Percentiles rank a stretch among this genome's conserved stretches.
phyloP scores from a whole-genome alignment of 2,113 vertebrate genomes.

The Podocnemis expansa region DNA sequence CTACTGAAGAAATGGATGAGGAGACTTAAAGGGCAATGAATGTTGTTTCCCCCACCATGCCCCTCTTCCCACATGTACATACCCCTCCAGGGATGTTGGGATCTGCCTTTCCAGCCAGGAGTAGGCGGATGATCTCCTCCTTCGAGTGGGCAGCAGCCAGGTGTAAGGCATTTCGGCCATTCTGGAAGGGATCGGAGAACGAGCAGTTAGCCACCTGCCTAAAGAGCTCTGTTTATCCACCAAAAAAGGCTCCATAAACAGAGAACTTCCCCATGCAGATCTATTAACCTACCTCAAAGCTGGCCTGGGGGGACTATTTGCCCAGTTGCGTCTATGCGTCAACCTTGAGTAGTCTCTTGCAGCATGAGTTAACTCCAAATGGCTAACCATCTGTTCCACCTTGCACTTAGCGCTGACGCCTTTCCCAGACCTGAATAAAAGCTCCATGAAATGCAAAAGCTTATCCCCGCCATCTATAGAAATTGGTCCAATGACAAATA shows the following conservation, averaged over 20 bases:
- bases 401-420: neutral
- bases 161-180: slow-evolving; percentile 55
- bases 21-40: neutral
- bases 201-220: neutral
- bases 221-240: neutral
- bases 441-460: no score
- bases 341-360: neutral
- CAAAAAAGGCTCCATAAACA: neutral
- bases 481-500: no score
- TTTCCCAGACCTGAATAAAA: no score
- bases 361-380: neutral
- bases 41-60: no score
- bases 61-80: neutral
- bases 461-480: no score
- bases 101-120: slow-evolving; percentile 55
- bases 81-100: slow-evolving; percentile 65
- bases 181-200: slow-evolving; percentile 6
- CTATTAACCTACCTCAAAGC: neutral
- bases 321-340: neutral
- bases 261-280: neutral
- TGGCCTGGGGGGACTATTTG: neutral
- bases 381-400: neutral
- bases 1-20: neutral
- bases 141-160: slow-evolving; percentile 61
- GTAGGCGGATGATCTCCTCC: slow-evolving; percentile 59